Evolutionary conservation across 1,140 invertebrate species (phyloP).

Genomic region (Parapsyche elsis): DNA sequence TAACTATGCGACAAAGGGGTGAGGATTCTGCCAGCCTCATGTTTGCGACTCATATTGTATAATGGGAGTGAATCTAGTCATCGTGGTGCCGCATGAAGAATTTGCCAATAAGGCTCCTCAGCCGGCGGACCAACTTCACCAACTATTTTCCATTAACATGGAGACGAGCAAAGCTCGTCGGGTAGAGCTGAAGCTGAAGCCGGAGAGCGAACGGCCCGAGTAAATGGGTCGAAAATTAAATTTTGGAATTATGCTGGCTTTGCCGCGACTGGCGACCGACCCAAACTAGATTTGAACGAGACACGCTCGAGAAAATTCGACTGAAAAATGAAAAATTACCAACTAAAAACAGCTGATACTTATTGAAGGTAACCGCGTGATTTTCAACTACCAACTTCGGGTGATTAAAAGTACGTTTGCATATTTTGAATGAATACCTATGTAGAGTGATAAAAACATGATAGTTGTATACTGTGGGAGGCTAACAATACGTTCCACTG

Average conservation of each 20-base stretch:
- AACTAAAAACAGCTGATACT: too few relatives aligned
- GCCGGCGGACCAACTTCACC: neutral
- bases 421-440: too few relatives aligned
- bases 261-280: neutral
- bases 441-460: too few relatives aligned
- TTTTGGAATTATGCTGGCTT: conserved; percentile 3
- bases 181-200: neutral
- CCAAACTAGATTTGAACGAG: neutral
- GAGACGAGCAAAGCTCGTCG: neutral
- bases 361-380: too few relatives aligned
- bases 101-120: conserved; percentile 20
- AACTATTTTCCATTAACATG: conserved; percentile 37
- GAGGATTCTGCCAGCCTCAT: neutral
- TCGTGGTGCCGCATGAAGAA: neutral
- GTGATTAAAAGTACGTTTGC: too few relatives aligned
- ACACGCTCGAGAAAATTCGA: neutral
- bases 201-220: neutral
- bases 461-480: too few relatives aligned
- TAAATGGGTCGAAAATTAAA: conserved; percentile 36
- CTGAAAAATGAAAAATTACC: too few relatives aligned
- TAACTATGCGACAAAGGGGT: neutral
- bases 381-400: too few relatives aligned
- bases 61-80: neutral
- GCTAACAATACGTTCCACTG: too few relatives aligned
- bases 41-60: neutral